Evolutionary conservation across 2,888 invertebrate genomes (phyloP).

Genomic region (Cataglyphis cursor): DNA sequence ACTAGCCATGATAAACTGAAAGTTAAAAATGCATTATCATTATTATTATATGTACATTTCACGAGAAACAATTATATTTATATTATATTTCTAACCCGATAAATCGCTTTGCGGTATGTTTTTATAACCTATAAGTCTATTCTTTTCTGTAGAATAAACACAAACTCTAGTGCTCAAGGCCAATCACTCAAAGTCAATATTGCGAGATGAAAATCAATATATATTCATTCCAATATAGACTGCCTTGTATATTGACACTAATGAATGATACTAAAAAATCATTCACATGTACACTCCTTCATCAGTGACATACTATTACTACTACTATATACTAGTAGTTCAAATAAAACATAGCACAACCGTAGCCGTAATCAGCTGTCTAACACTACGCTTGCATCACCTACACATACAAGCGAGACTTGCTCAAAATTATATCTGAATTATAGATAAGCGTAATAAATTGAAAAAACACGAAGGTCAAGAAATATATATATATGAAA

Average conservation of each 20-base stretch:
- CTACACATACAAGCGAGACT: background rate
- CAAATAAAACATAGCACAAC: background rate
- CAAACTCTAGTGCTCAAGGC: background rate
- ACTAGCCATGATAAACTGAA: conserved; percentile 86
- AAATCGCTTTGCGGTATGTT: background rate
- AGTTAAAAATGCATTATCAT: conserved; percentile 14
- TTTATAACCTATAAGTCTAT: conserved; percentile 17
- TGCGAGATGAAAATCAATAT: background rate
- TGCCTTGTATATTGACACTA: background rate
- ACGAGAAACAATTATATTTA: background rate
- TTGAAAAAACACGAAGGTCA: background rate
- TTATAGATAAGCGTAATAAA: background rate
- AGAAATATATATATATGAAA: background rate
- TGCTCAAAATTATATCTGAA: background rate
- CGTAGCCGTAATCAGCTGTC: background rate
- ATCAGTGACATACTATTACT: background rate
- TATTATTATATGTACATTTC: background rate
- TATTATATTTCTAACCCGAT: background rate
- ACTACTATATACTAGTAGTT: background rate
- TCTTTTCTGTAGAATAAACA: background rate
- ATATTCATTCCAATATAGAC: background rate
- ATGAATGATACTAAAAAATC: background rate
- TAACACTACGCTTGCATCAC: background rate
- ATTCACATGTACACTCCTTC: background rate
- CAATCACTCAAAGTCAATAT: background rate